These are phyloP conservation scores for Sitta carolinensis DNA, from an alignment of 2,797 vertebrate genomes.

Conservation along the genomic window DNA sequence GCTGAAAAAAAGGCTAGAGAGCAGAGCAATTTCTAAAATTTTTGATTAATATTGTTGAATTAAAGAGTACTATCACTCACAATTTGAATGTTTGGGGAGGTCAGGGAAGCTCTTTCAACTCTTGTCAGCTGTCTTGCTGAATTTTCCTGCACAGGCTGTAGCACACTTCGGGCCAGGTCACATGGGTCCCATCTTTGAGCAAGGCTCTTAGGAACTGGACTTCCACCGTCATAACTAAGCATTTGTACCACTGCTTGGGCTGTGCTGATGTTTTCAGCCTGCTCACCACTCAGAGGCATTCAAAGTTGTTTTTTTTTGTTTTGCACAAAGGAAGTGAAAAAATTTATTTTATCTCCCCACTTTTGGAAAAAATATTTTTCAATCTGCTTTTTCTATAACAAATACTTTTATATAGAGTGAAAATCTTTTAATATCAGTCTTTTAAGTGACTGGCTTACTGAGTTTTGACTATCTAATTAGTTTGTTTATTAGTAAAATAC, in stretches of 20 bases:
- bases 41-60: background rate
- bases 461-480: background rate
- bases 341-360: fast-evolving
- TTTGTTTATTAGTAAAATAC: background rate
- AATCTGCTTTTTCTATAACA: background rate
- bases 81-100: background rate
- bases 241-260: background rate
- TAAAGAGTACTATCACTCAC: background rate
- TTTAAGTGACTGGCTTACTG: background rate
- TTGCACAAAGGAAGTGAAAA: background rate
- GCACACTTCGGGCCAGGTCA: background rate
- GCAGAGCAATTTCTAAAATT: background rate
- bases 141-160: background rate
- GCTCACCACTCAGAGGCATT: background rate
- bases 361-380: background rate
- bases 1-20: background rate
- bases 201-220: background rate
- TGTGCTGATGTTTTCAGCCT: background rate
- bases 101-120: background rate
- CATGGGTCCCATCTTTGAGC: background rate
- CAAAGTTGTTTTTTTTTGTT: background rate
- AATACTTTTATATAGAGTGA: background rate
- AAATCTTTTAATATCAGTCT: background rate
- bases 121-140: background rate
- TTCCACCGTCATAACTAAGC: background rate